phyloP scores from a whole-genome alignment of 2,888 invertebrate genomes.

The Pteria penguin region DNA sequence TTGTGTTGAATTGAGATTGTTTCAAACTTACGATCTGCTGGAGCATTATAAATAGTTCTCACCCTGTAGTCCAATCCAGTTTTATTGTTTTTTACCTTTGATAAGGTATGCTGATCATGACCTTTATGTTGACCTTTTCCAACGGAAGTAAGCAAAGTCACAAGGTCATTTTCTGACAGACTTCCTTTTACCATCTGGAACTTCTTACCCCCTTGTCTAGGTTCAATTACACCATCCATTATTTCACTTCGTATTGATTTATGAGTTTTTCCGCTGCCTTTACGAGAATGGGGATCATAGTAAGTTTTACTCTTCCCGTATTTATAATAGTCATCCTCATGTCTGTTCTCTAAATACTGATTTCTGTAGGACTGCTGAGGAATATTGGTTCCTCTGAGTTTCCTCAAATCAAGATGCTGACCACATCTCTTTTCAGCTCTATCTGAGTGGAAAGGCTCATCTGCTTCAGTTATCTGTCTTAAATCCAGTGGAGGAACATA shows the following conservation, averaged over 20 bases:
- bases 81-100: not conserved
- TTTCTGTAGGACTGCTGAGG: not conserved
- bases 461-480: conserved; percentile 32
- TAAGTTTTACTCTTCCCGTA: conserved; percentile 8
- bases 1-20: conserved; percentile 33
- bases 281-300: conserved; percentile 9
- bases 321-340: not conserved
- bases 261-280: conserved; percentile 3
- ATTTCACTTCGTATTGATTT: conserved; percentile 33
- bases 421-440: not conserved
- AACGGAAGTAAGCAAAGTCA: not conserved
- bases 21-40: conserved; percentile 29
- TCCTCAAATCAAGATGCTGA: no score
- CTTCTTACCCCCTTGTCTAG: not conserved
- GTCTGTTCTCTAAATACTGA: not conserved
- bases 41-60: conserved; percentile 9
- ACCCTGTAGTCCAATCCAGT: not conserved
- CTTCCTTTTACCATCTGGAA: conserved; percentile 25
- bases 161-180: conserved; percentile 10
- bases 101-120: not conserved
- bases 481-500: conserved; percentile 55
- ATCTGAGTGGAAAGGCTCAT: not conserved
- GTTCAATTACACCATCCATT: conserved; percentile 16
- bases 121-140: not conserved
- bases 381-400: not conserved